A percentile compares a stretch with the other conserved stretches of the same genome.
These are phyloP conservation scores for Microcaecilia unicolor DNA, from an alignment of 2,797 vertebrate genomes.

Conservation along the genomic window DNA sequence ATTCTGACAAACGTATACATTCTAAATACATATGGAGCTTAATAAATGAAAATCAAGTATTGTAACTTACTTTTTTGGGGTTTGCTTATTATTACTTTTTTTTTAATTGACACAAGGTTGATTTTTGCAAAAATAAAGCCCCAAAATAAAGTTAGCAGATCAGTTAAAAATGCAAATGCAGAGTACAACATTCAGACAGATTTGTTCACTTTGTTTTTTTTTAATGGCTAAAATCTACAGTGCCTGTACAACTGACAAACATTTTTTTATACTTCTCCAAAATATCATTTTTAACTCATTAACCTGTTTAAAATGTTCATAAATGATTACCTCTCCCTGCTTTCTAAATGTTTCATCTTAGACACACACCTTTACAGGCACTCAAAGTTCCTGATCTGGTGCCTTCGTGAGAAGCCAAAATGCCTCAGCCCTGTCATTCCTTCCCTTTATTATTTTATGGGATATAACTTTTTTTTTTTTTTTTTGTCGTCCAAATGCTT, in stretches of 20 bases:
- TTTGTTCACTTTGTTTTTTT: constrained; percentile 28
- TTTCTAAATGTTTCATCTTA: constrained; percentile 5
- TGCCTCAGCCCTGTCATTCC: no score
- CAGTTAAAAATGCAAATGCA: constrained; percentile 41
- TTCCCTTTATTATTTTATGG: no score
- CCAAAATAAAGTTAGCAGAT: constrained; percentile 33
- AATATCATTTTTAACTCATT: constrained; percentile 15
- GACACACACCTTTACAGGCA: not conserved
- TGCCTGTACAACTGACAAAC: constrained; percentile 21
- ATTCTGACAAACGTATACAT: constrained; percentile 43
- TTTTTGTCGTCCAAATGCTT: no score
- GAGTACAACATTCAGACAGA: constrained; percentile 41
- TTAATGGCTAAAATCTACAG: constrained; percentile 41
- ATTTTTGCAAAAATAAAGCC: no score
- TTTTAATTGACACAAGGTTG: constrained; percentile 32
- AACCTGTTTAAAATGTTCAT: constrained; percentile 26
- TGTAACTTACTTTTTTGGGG: no score
- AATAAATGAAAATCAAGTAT: constrained; percentile 10
- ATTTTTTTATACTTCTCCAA: not conserved
- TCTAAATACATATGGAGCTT: constrained; percentile 39
- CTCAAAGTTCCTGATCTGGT: constrained; percentile 6
- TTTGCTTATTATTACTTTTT: no score
- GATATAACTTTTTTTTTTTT: no score
- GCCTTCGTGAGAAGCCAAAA: constrained; percentile 18
- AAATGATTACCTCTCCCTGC: constrained; percentile 34